A percentile compares a stretch with the other conserved stretches of the same genome.
Evolutionary conservation across 2,888 invertebrate genomes (phyloP).

Genomic region (Odontothrips loti): DNA sequence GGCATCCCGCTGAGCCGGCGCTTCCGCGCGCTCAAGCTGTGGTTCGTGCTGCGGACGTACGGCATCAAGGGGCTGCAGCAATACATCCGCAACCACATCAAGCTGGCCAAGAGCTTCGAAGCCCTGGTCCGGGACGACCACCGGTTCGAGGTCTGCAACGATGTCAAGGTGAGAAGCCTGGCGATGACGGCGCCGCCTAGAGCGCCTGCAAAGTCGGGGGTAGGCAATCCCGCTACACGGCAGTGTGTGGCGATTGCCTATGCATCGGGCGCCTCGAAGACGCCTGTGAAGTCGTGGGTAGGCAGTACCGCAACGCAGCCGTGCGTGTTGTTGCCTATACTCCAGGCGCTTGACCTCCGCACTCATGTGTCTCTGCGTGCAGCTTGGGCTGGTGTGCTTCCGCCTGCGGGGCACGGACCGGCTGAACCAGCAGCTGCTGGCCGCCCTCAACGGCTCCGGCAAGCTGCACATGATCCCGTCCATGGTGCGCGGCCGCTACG

Average conservation of each 20-base stretch:
- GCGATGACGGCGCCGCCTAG: not conserved
- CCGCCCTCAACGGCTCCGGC: slow-evolving; percentile 76
- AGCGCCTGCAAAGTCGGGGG: not conserved
- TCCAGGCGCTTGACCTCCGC: not conserved
- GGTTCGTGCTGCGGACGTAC: slow-evolving; percentile 80
- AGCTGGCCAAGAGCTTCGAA: slow-evolving; percentile 71
- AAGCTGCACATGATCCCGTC: slow-evolving; percentile 84
- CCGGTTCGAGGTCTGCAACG: slow-evolving; percentile 72
- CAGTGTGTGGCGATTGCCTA: not conserved
- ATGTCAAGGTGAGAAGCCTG: slow-evolving; percentile 52
- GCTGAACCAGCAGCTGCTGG: slow-evolving; percentile 69
- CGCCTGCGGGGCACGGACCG: slow-evolving; percentile 62
- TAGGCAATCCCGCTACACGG: not conserved
- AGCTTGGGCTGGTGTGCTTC: slow-evolving; percentile 73
- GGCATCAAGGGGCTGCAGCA: slow-evolving; percentile 76
- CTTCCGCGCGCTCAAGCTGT: slow-evolving; percentile 79
- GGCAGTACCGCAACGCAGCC: no score
- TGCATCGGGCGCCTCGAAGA: not conserved
- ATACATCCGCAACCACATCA: slow-evolving; percentile 78
- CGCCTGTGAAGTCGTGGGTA: not conserved
- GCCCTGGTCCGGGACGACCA: slow-evolving; percentile 61
- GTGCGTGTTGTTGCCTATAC: not conserved
- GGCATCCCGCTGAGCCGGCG: slow-evolving; percentile 80
- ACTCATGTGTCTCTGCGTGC: not conserved
- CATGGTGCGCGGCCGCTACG: slow-evolving; percentile 68